Evolutionary conservation across 2,888 invertebrate species (phyloP).

Genomic region (Volucella bombylans): DNA sequence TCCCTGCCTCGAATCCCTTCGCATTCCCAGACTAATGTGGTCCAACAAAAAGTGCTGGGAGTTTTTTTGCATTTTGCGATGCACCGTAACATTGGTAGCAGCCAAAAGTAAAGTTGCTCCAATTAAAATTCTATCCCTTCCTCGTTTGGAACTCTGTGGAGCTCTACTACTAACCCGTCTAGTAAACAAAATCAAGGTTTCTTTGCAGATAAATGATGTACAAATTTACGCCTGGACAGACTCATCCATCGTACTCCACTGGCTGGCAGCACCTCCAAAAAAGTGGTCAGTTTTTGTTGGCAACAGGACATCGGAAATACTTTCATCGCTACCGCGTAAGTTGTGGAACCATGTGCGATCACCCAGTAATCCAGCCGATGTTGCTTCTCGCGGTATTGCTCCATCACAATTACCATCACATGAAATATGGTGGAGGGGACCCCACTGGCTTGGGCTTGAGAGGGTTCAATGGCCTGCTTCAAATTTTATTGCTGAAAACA

Average conservation of each 20-base stretch:
- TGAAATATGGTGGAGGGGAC: conserved; percentile 39
- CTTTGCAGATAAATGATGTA: conserved; percentile 15
- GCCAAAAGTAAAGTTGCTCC: conserved; percentile 56
- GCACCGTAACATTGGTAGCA: conserved; percentile 37
- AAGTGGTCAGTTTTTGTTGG: conserved; percentile 36
- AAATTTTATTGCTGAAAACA: background rate
- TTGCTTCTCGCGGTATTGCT: conserved; percentile 5
- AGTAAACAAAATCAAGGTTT: conserved; percentile 30
- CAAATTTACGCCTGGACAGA: background rate
- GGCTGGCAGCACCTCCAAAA: conserved; percentile 14
- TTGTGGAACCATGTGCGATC: conserved; percentile 46
- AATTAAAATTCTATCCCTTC: conserved; percentile 49
- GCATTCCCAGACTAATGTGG: conserved; percentile 22
- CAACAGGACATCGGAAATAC: conserved; percentile 18
- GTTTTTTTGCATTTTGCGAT: conserved; percentile 63
- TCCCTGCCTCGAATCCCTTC: conserved; percentile 7
- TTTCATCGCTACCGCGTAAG: conserved; percentile 5
- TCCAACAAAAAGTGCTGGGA: conserved; percentile 25
- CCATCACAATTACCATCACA: background rate
- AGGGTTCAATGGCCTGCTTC: conserved; percentile 11
- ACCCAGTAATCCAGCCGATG: conserved; percentile 33
- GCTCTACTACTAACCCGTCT: conserved; percentile 45
- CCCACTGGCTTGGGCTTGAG: conserved; percentile 2
- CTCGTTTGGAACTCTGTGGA: conserved; percentile 53
- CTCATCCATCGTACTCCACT: conserved; percentile 10